Conservation (phyloP, 2,797 vertebrate genomes). For the Pipistrellus kuhlii region DNA sequence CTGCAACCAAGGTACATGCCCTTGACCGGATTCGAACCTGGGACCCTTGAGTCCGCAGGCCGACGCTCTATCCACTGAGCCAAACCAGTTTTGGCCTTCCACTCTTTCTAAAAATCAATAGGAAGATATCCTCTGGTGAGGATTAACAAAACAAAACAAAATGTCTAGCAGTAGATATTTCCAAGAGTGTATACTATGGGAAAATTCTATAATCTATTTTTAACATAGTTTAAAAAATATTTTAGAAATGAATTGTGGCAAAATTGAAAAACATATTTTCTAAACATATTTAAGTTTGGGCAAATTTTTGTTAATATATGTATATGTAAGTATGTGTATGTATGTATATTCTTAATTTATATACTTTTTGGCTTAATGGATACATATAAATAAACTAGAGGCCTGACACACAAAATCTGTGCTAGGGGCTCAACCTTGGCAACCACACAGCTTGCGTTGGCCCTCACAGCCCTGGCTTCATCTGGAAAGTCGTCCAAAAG, state of each 20-base stretch:
- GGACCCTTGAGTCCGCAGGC: too few species aligned
- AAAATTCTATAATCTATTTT: background rate
- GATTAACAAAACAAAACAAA: background rate
- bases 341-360: background rate
- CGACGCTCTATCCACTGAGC: too few species aligned
- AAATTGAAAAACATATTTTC: background rate
- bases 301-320: background rate
- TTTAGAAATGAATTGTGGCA: background rate
- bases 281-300: background rate
- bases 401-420: too few species aligned
- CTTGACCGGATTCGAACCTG: too few species aligned
- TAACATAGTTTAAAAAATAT: conserved; percentile 38
- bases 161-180: background rate
- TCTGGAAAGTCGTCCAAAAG: too few species aligned
- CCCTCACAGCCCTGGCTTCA: too few species aligned
- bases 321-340: background rate
- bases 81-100: too few species aligned
- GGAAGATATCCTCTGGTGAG: too few species aligned
- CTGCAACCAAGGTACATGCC: too few species aligned
- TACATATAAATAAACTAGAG: background rate
- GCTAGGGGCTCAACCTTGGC: too few species aligned
- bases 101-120: too few species aligned
- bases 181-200: background rate
- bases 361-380: background rate
- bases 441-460: too few species aligned